Evolutionary conservation across 2,888 invertebrate genomes (phyloP).

Genomic region (Drosophila diplacantha): DNA sequence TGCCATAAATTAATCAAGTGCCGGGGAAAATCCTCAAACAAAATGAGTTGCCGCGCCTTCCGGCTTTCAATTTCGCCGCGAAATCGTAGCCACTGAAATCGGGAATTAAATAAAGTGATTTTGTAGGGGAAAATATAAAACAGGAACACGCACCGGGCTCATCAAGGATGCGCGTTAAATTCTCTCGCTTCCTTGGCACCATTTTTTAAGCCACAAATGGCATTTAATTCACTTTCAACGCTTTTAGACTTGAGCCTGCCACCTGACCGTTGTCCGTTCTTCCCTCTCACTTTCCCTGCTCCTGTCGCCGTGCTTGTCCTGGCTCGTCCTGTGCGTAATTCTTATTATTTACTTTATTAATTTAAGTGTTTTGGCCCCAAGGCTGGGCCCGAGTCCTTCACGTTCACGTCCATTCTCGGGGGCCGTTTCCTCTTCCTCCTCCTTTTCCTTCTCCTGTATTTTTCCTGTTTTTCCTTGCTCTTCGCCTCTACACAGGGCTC

Average conservation of each 20-base stretch:
- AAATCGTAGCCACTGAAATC: not conserved
- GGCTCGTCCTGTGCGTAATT: slow-evolving; percentile 44
- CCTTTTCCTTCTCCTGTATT: not conserved
- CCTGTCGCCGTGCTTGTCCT: not conserved
- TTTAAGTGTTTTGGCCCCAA: slow-evolving; percentile 68
- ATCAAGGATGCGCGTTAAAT: slow-evolving; percentile 27
- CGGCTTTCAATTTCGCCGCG: slow-evolving; percentile 12
- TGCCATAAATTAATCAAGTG: slow-evolving; percentile 66
- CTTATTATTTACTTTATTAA: slow-evolving; percentile 74
- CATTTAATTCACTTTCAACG: slow-evolving; percentile 69
- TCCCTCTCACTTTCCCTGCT: not conserved
- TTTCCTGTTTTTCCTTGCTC: slow-evolving; percentile 13
- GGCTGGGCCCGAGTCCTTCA: slow-evolving; percentile 34
- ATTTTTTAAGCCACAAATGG: slow-evolving; percentile 63
- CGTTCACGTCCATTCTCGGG: slow-evolving; percentile 15
- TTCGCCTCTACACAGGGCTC: not conserved
- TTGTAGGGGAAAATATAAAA: not conserved
- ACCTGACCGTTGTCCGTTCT: slow-evolving; percentile 27
- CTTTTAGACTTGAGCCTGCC: slow-evolving; percentile 19
- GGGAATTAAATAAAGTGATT: slow-evolving; percentile 3
- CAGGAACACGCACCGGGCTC: slow-evolving; percentile 12
- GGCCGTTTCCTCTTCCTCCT: slow-evolving; percentile 4
- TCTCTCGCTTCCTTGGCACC: slow-evolving; percentile 11
- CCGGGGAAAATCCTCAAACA: slow-evolving; percentile 10
- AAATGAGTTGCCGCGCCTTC: slow-evolving; percentile 10